These are phyloP conservation scores for Nycticorax nycticorax DNA, from an alignment of 2,113 vertebrate species.

Conservation along the genomic window DNA sequence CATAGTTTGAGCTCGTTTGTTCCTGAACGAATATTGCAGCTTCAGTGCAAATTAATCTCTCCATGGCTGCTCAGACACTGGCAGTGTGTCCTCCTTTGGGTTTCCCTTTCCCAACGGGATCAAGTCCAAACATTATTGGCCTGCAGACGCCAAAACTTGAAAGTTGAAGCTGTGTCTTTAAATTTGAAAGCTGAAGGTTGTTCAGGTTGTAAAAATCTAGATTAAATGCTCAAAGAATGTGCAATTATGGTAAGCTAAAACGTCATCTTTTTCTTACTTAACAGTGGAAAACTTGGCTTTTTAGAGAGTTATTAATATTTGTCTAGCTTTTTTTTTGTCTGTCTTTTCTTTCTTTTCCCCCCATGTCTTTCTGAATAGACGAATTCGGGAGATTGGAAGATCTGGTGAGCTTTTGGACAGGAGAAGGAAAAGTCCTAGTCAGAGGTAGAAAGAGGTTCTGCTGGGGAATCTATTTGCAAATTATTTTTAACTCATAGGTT, in stretches of 20 bases:
- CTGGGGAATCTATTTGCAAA: not conserved
- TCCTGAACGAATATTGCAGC: not conserved
- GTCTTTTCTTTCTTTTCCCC: rapidly evolving
- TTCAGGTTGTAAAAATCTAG: not conserved
- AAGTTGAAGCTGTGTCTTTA: not conserved
- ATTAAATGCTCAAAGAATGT: not conserved
- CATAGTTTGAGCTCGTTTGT: rapidly evolving
- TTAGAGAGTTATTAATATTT: not conserved
- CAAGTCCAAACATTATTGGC: not conserved
- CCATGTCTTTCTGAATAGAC: not conserved
- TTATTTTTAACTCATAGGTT: not conserved
- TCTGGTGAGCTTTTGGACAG: not conserved
- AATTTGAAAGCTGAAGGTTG: not conserved
- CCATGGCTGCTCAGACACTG: not conserved
- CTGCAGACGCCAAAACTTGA: not conserved
- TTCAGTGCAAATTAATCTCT: not conserved
- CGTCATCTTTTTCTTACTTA: not conserved
- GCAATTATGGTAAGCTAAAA: not conserved
- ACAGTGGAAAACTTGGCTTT: not conserved
- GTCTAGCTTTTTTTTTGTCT: too few species aligned
- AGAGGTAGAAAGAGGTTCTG: not conserved
- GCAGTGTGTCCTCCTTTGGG: not conserved
- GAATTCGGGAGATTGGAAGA: not conserved
- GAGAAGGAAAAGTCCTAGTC: not conserved
- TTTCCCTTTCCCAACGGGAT: not conserved